Base-by-base conservation (phyloP, 2,797 vertebrate genomes). In the Coendou prehensilis region DNA sequence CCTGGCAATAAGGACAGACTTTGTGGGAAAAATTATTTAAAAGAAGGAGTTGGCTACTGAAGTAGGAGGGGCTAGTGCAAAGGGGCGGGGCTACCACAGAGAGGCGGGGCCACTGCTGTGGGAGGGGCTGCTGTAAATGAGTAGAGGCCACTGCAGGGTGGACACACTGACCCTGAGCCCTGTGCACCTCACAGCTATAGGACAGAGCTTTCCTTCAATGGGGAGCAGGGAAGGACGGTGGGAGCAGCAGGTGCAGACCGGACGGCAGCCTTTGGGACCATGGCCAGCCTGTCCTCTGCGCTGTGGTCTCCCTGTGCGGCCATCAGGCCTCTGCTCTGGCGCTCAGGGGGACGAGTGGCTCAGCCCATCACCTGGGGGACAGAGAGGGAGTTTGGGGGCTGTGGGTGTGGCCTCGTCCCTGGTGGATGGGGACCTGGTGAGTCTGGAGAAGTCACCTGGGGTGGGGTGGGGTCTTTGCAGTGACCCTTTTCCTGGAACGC, bases 401-500 rank as follows among this genome's bases (percentile, higher is more conserved):
- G 28, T 17, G 41, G 37, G 41, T 20, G 37, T 76, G 45, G 17
- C 67, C 56, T 47, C 5, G 30, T 5, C 15, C 14, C 54, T 26
- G 67, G 56, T 5, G 26, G 8, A 1, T 5, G 1, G 52, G 64
- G 80, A 1, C 18, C 0, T 41, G 2, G 2, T n/a, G 59, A 28
- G 37, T 45, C 26, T 20, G 61, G n/a, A 17, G 57, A 41, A 1
- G 91, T 23, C 59, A 0, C 9, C 5, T 28, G 11, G 41, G 23
- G 71, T 5, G 7, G 2, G 45, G 37, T 10, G 23, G 10, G 9
- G 2, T 33, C 47, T 67, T 47, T n/a, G 33, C 52, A 47, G 41
- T 2, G n/a, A 69, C 30, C 10, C 4, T 8, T 13, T 20, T 26
- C 20, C 30, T 33, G 30, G 45, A 52, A 93, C 30, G 50, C 6